Base-by-base conservation (phyloP, 2,113 vertebrate species). In the Miniopterus natalensis region DNA sequence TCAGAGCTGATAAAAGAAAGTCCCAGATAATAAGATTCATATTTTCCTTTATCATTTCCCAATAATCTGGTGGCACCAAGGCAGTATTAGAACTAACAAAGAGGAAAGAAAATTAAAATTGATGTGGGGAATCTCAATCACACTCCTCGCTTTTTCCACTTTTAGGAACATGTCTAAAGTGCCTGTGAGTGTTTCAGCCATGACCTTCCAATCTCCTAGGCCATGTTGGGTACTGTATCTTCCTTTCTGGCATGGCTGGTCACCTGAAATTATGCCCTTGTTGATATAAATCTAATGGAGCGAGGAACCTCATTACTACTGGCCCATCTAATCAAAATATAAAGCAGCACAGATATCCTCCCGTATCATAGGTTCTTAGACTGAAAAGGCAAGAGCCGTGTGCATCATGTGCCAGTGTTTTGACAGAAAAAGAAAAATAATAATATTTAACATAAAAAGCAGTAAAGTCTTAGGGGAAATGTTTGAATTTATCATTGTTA, bases 21-120 rank as follows among this genome's bases (percentile, higher is more conserved):
- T 90, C 75, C 59, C 42, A 77, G 59, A 74, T 90, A 90, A 86
- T 95, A 92, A 84, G 49, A 92, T 59, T 89, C 63, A 51, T 53
- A 90, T 63, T 96, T 92, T 74, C 65, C 55, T 95, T 96, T 97
- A 88, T 95, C 66, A 75, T 94, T 74, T 74, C 42, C 51, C 55
- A 84, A 17, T 86, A 71, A 57, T 84, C 57, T 85, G 51, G 66
- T 36, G 5, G 31, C n/a, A 86, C 51, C 63, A 90, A 42, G 49
- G 20, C 20, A 31, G 1, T 18, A 0, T 93, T 85, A 42, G 61
- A 93, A 87, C 61, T 95, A 80, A 78, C 36, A 87, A 89, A 89
- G 36, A 86, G 2, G 53, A 81, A 94, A 92, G 79, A 96, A 92
- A 85, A 75, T 92, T 94, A 74, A 73, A 95, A 61, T 78, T 42